Evolutionary conservation across 2,797 vertebrate species (phyloP).

Genomic region (Clarias platycephalus): DNA sequence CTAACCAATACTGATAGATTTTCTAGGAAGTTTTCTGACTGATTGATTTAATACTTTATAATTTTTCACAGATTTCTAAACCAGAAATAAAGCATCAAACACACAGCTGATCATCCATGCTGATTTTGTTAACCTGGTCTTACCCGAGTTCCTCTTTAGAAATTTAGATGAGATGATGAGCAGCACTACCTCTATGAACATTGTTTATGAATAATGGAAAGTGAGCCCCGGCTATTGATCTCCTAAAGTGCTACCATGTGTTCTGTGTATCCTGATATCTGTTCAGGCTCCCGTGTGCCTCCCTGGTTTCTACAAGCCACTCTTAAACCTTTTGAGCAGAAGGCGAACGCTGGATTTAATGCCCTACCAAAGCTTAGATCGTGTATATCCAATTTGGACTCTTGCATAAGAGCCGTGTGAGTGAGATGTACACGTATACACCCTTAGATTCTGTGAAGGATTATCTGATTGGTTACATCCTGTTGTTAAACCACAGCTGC

Average conservation of each 20-base stretch:
- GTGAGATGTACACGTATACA: neutral
- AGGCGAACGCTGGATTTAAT: neutral
- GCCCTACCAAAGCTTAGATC: slow-evolving; percentile 4
- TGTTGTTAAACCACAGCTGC: neutral
- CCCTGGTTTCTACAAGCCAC: neutral
- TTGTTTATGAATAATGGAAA: slow-evolving; percentile 37
- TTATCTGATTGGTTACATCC: slow-evolving; percentile 3
- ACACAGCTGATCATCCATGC: neutral
- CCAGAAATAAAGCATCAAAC: neutral
- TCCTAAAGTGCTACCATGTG: slow-evolving; percentile 28
- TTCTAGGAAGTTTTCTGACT: neutral
- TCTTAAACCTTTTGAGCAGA: neutral
- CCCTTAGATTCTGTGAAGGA: neutral
- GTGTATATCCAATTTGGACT: slow-evolving; percentile 16
- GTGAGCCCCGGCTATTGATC: slow-evolving; percentile 35
- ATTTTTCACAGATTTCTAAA: neutral
- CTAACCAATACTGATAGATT: neutral
- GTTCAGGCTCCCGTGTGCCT: neutral
- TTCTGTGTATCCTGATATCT: slow-evolving; percentile 9
- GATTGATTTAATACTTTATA: no score
- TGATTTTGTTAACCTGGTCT: neutral
- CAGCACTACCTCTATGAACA: neutral
- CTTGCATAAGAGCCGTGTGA: slow-evolving; percentile 18
- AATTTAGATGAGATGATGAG: neutral
- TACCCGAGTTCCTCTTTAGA: neutral